A percentile compares a stretch with the other conserved stretches of the same genome.
Evolutionary conservation across 2,797 vertebrate genomes (phyloP).

Genomic region (Eulemur rubriventer): DNA sequence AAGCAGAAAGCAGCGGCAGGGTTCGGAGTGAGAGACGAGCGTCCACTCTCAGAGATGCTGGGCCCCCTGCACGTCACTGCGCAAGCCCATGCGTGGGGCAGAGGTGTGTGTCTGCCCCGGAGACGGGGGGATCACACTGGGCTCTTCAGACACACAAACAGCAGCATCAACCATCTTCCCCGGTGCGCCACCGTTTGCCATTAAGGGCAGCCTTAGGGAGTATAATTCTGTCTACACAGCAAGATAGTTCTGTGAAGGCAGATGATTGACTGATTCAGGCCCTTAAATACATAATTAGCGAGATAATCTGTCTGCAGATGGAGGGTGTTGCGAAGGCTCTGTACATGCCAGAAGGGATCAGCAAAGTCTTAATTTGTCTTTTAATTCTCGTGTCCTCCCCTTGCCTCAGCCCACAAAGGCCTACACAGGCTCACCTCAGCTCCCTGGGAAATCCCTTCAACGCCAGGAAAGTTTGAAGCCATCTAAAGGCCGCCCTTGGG

Average conservation of each 20-base stretch:
- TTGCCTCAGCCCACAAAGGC: background rate
- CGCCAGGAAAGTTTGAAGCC: accelerated
- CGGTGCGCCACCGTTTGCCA: too few species aligned
- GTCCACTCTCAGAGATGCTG: accelerated
- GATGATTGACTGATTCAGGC: background rate
- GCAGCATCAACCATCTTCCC: too few species aligned
- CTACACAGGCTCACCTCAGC: background rate
- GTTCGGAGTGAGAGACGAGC: background rate
- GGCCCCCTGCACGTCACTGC: background rate
- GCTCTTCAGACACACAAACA: background rate
- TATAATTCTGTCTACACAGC: background rate
- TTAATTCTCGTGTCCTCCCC: background rate
- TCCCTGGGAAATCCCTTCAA: background rate
- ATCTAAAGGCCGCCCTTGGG: background rate
- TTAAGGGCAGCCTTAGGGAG: background rate
- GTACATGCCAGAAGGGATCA: background rate
- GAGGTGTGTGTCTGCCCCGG: background rate
- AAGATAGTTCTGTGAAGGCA: background rate
- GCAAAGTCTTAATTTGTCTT: background rate
- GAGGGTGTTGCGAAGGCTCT: background rate
- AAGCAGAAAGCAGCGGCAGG: background rate
- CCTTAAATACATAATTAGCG: background rate
- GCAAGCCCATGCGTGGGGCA: background rate
- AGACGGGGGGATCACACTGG: background rate
- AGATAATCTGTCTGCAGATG: background rate